Percentiles rank a stretch among this genome's conserved stretches.
phyloP scores from a whole-genome alignment of 2,797 vertebrate genomes.

The Intellagama lesueurii region DNA sequence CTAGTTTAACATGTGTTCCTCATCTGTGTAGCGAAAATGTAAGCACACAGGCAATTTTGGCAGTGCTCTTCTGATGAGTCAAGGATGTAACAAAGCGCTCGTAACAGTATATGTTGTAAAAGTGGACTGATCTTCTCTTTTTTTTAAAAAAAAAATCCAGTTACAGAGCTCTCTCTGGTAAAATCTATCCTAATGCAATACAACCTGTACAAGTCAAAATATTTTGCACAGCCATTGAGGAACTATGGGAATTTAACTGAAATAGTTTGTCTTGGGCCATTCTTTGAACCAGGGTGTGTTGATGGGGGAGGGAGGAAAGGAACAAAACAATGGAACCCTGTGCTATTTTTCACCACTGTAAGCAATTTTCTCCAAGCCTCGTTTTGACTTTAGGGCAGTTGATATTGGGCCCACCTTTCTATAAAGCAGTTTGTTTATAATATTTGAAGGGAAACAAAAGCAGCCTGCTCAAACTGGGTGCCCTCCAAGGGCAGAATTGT shows the following conservation, averaged over 20 bases:
- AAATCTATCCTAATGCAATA: not conserved
- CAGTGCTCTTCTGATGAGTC: slow-evolving; percentile 55
- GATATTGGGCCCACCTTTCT: not conserved
- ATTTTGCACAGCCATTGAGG: not conserved
- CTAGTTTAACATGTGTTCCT: slow-evolving; percentile 62
- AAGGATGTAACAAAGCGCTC: slow-evolving; percentile 34
- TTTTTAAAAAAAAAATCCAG: slow-evolving; percentile 14
- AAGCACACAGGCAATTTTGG: slow-evolving; percentile 57
- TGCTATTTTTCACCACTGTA: not conserved
- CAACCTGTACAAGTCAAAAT: not conserved
- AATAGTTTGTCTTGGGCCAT: not conserved
- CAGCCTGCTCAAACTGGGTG: not conserved
- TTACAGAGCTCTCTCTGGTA: not conserved
- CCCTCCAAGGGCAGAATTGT: not conserved
- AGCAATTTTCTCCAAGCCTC: not conserved
- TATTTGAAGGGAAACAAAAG: too few relatives aligned
- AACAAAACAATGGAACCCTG: not conserved
- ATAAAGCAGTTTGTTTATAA: not conserved
- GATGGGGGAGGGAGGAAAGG: not conserved
- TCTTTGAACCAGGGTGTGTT: not conserved
- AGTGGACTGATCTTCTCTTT: not conserved
- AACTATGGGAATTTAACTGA: not conserved
- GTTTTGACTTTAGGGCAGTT: not conserved
- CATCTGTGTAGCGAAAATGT: slow-evolving; percentile 62
- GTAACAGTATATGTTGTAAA: slow-evolving; percentile 6